Conservation (phyloP, 2,888 invertebrate species). For the Drosophila anomelani region DNA sequence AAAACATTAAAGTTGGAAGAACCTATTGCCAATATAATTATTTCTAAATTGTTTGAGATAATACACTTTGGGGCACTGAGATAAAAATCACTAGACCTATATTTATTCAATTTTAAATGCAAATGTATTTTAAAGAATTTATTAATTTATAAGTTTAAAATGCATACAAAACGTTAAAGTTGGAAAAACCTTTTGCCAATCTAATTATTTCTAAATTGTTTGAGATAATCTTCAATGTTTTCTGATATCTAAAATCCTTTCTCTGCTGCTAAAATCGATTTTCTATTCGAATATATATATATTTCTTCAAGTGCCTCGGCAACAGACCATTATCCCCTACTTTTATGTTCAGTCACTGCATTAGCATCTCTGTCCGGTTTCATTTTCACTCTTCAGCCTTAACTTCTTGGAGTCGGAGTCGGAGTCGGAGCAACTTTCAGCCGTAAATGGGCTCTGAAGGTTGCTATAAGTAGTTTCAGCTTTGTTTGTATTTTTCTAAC, state of each 20-base stretch:
- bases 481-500: slow-evolving; percentile 31
- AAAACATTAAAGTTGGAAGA: too few relatives aligned
- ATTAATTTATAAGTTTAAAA: too few relatives aligned
- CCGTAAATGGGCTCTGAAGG: slow-evolving; percentile 36
- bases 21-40: too few relatives aligned
- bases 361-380: slow-evolving; percentile 47
- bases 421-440: slow-evolving; percentile 49
- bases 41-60: neutral
- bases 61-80: neutral
- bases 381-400: slow-evolving; percentile 45
- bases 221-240: neutral
- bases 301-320: neutral
- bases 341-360: slow-evolving; percentile 28
- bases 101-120: neutral
- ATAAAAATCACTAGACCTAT: neutral
- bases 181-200: too few relatives aligned
- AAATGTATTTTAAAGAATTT: neutral
- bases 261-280: neutral
- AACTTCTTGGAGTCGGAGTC: slow-evolving; percentile 54
- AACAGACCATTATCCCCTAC: slow-evolving; percentile 11
- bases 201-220: neutral
- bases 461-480: slow-evolving; percentile 48
- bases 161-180: too few relatives aligned
- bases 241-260: neutral
- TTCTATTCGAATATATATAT: neutral